Base-by-base conservation (phyloP, 2,888 invertebrate genomes). In the Amphipoea oculea region DNA sequence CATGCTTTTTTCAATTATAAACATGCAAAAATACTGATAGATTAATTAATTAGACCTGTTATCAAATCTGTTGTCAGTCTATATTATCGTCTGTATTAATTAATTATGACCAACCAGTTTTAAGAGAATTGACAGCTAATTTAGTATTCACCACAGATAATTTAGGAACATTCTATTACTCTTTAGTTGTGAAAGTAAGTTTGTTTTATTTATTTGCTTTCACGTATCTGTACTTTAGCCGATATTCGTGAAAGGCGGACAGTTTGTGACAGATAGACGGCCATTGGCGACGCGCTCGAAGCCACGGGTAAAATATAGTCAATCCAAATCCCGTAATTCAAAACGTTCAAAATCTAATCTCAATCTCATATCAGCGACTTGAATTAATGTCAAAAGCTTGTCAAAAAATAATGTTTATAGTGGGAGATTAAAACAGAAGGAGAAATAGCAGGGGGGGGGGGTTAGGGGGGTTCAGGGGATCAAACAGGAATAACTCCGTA, bases 201-300 rank as follows among this genome's bases (percentile, higher is more conserved):
- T 48, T 63, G 57, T 69, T 57, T 60, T 63, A 79, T 79, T 79
- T 81, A 40, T 57, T 73, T 81, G 45, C 68, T 82, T 82, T 69
- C 83, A 29, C 63, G 29, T 57, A 20, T n/a, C 20, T 45, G 36
- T 68, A 48, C 45, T 54, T 60, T 60, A 62, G 17, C 6, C 9
- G 29, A 78, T 68, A 79, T 42, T 54, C 76, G 60, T 68, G 76
- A 65, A 57, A 65, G 76, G 68, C 14, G 40, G 20, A 45, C 23
- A 20, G 40, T 62, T 74, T 45, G 68, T 36, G 62, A 68, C 42
- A 76, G 20, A 62, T 36, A 3, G 29, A n/a, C 17, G n/a, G 36
- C 48, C 23, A 9, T 54, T 4, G 42, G 17, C 23, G 12, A 36
- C 3, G 17, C 14, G n/a, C 29, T 20, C 0, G 2, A 42, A 62